Base-by-base conservation (phyloP, 37 sponge, comb jelly and placozoan species). In the Oopsacas minuta region DNA sequence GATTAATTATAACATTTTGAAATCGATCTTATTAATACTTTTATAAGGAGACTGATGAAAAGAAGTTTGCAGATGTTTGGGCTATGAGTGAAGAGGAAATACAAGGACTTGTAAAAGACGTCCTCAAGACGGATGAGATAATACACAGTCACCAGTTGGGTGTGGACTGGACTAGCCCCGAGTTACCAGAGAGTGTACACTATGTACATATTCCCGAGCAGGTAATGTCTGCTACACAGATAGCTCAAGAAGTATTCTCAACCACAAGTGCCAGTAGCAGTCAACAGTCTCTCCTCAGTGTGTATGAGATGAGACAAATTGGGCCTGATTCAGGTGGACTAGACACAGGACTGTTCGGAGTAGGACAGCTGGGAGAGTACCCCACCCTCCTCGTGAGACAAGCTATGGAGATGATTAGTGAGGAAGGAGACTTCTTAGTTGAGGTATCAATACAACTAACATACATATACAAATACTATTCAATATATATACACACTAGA, bases 71-170 rank as follows among this genome's bases (percentile, higher is more conserved):
- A 23, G 99, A 95, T 38, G 88, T 98, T 17, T 98, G 99, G 99
- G 34, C 46, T 37, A 98, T 98, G 99, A 95, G 92, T 85, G 99
- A 98, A 42, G 89, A 89, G 53, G 88, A 86, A 49, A 92, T 91
- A 35, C 38, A 81, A 1, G 84, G 49, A 0, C 83, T 95, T 34
- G 90, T 85, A 0, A 39, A 30, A 23, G 91, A 89, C 42, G 92
- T 95, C 20, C 38, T 88, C 82, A 85, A 92, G 52, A 89, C 90
- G 37, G 96, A 98, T 75, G 81, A 91, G 28, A 85, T 91, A 23
- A 86, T 94, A 12, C 87, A 91, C 86, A 52, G 37, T n/a, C 99
- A 98, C 81, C 99, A 98, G 87, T 86, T 98, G 3, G 99, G 99
- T 0, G 69, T 90, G 61, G 88, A 89, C 0, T 95, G 95, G 92